These are phyloP conservation scores for Trypoxylus dichotomus DNA, from an alignment of 1,140 invertebrate species.

Conservation along the genomic window DNA sequence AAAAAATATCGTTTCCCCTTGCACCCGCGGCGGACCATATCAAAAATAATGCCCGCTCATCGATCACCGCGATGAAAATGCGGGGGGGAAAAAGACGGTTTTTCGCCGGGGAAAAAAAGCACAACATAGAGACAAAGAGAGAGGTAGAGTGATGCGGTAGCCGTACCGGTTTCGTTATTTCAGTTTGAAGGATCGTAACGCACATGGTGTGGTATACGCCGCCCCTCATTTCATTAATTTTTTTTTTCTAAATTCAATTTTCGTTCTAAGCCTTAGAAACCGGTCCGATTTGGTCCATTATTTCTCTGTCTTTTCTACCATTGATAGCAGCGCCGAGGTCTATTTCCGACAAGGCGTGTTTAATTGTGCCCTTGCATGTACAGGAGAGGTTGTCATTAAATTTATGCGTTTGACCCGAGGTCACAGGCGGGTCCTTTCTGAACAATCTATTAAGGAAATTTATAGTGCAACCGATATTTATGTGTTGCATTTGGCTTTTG, in stretches of 20 bases:
- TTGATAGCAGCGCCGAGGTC: background rate
- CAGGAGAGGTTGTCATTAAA: slow-evolving; percentile 1
- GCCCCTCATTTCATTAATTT: background rate
- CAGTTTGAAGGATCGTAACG: background rate
- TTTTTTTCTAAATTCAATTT: background rate
- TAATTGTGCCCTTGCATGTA: slow-evolving; percentile 9
- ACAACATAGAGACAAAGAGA: too few relatives aligned
- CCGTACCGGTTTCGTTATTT: background rate
- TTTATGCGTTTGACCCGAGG: slow-evolving; percentile 38
- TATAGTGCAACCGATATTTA: slow-evolving; percentile 33
- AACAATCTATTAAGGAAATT: slow-evolving; percentile 39
- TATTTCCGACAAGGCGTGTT: background rate
- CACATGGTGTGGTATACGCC: background rate
- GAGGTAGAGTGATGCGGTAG: too few relatives aligned
- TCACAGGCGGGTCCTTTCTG: slow-evolving; percentile 31
- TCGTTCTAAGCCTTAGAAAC: background rate
- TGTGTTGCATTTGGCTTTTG: background rate
- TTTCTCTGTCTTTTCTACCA: background rate
- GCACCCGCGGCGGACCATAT: slow-evolving; percentile 5
- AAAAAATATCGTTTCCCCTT: slow-evolving; percentile 42
- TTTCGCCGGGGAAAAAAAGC: background rate
- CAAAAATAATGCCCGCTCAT: background rate
- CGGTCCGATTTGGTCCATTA: slow-evolving; percentile 14
- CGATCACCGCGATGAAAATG: background rate
- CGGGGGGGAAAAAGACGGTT: background rate